Base-by-base conservation (phyloP, 2,888 invertebrate species). In the Arge pagana region DNA sequence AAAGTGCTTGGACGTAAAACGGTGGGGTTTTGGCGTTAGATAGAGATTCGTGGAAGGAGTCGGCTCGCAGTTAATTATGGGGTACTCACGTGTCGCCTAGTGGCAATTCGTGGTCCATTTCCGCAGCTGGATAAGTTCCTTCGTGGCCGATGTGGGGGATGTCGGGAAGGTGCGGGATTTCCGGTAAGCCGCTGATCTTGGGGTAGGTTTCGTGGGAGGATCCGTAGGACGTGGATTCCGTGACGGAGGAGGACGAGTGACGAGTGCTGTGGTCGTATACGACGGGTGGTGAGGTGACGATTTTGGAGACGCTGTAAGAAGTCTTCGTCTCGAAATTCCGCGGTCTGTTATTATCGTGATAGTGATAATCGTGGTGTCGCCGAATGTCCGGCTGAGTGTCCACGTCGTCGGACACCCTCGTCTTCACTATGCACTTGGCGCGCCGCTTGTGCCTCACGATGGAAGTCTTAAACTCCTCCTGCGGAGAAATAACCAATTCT, bases 101-200 rank as follows among this genome's bases (percentile, higher is more conserved):
- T 6, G 41, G 16, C 16, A n/a, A n/a, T 21, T 36, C 16, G 3
- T 13, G 6, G 6, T 15, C 15, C 33, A 33, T 33, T 3, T 15
- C 15, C 37, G 16, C n/a, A 37, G 18, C 37, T 15, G 37, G 33
- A 10, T 24, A 43, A 10, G 42, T 50, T 3, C 7, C 35, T 19
- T 50, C 50, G 26, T 50, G 50, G 3, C 50, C 50, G 11, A 50
- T 50, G 35, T 50, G 50, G 23, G 50, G 50, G 16, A 50, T 50
- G 21, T 28, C 24, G 5, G 50, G 50, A 6, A 50, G 50, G 18
- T 28, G 33, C 11, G 50, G 50, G 30, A 50, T 50, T 3, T n/a
- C 7, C 24, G 50, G 50, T 18, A 42, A 10, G 15, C 31, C 19
- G 11, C 31, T 31, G n/a, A 15, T 11, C 1, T 4, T 23, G 21